Conservation (phyloP, 2,888 invertebrate genomes). For the Holacanthella duospinosa region DNA sequence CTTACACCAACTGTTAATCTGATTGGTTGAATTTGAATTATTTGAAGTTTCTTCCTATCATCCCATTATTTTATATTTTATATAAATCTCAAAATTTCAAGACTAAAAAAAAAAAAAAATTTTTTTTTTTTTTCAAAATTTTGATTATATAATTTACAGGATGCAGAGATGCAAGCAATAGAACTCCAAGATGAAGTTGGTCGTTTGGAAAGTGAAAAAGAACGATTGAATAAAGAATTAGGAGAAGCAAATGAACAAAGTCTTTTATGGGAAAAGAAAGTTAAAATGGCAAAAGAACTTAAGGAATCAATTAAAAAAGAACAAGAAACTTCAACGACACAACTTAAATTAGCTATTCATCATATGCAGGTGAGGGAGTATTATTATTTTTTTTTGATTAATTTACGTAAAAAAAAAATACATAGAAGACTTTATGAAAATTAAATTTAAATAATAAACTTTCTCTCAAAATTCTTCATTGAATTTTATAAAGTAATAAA, state of each 20-base stretch:
- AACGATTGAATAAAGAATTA: slow-evolving; percentile 52
- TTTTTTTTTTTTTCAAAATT: not conserved
- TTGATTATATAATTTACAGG: slow-evolving; percentile 43
- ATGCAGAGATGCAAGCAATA: slow-evolving; percentile 57
- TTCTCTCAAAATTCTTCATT: too few relatives aligned
- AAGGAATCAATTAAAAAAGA: slow-evolving; percentile 58
- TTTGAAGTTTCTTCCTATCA: too few relatives aligned
- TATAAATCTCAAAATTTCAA: too few relatives aligned
- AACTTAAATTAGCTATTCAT: slow-evolving; percentile 33
- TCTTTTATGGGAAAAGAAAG: slow-evolving; percentile 71
- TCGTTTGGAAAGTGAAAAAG: slow-evolving; percentile 56
- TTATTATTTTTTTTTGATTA: too few relatives aligned
- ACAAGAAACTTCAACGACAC: slow-evolving; percentile 26
- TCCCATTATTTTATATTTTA: too few relatives aligned
- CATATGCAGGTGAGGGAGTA: slow-evolving; percentile 27
- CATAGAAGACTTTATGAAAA: too few relatives aligned
- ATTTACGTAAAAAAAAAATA: too few relatives aligned
- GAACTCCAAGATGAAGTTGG: slow-evolving; percentile 58
- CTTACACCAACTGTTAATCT: too few relatives aligned
- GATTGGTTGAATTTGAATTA: too few relatives aligned
- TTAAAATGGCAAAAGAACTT: slow-evolving; percentile 59
- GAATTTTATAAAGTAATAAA: too few relatives aligned
- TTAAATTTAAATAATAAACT: too few relatives aligned
- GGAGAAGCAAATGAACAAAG: slow-evolving; percentile 47
- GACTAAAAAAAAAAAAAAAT: too few relatives aligned